These are phyloP conservation scores for Hydrozoanthus tunicans DNA, from an alignment of 64 coral and sea anemone species.

Conservation along the genomic window DNA sequence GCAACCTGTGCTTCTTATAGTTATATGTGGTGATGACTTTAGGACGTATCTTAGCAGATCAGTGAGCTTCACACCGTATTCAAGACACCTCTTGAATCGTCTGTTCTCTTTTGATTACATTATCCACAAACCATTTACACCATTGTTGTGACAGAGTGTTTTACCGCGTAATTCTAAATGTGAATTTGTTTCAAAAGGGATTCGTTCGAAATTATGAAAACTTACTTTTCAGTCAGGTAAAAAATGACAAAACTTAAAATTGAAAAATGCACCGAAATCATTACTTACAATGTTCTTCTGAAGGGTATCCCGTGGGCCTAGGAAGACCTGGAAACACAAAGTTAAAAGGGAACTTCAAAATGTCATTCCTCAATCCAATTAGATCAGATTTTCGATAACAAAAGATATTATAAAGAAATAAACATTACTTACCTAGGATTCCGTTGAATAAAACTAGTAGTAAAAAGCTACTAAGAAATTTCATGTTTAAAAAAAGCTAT, in stretches of 20 bases:
- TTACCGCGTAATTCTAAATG: no score
- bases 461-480: constrained; percentile 37
- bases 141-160: no score
- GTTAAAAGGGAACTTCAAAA: neutral
- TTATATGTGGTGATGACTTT: no score
- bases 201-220: no score
- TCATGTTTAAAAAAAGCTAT: constrained; percentile 54
- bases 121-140: no score
- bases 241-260: neutral
- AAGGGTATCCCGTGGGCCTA: constrained; percentile 35
- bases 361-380: neutral
- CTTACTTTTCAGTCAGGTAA: neutral
- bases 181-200: no score
- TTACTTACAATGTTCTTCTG: constrained; percentile 46
- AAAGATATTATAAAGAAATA: neutral
- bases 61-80: no score
- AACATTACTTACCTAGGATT: constrained; percentile 29
- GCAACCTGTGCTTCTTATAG: no score
- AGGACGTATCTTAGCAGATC: no score
- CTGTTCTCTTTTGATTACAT: no score
- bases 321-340: constrained; percentile 26
- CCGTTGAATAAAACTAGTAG: constrained; percentile 47
- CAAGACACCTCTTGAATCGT: no score
- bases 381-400: neutral
- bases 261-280: neutral